phyloP scores from a whole-genome alignment of 2,797 vertebrate genomes.

The Amphiprion clarkii region DNA sequence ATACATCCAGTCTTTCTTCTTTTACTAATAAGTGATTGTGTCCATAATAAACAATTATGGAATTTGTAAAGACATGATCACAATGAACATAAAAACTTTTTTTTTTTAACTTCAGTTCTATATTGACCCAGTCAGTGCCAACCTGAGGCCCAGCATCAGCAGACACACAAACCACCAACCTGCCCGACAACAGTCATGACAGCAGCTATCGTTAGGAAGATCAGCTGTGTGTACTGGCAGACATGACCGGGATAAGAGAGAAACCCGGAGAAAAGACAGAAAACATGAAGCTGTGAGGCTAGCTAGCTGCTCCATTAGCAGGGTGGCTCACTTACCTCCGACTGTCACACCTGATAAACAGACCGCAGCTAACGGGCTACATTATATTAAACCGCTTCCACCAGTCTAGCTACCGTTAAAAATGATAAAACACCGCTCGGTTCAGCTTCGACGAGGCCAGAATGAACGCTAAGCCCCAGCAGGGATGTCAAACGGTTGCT shows the following conservation, averaged over 20 bases:
- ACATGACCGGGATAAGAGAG: not conserved
- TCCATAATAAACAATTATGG: too few species aligned
- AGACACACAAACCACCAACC: conserved; percentile 4
- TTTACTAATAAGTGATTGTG: too few species aligned
- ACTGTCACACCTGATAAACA: conserved; percentile 57
- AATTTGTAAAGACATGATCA: too few species aligned
- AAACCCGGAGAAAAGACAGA: accelerated
- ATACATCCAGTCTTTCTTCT: too few species aligned
- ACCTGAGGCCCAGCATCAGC: conserved; percentile 39
- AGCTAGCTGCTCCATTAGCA: conserved; percentile 35
- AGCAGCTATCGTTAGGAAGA: not conserved
- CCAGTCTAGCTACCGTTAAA: not conserved
- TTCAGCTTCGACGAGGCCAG: not conserved
- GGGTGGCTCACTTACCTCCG: conserved; percentile 59
- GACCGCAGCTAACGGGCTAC: conserved; percentile 1
- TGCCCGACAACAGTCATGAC: not conserved
- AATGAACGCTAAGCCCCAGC: accelerated
- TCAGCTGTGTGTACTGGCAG: not conserved
- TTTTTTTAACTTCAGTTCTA: not conserved
- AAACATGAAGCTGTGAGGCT: not conserved
- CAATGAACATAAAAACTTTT: too few species aligned
- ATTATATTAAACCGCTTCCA: conserved; percentile 13
- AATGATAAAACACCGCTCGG: accelerated
- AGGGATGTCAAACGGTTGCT: not conserved
- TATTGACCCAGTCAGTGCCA: conserved; percentile 5